Evolutionary conservation across 1,140 invertebrate species (phyloP), one percentile per base, ranked within the genome.

Genomic region (Nilaparvata lugens): DNA sequence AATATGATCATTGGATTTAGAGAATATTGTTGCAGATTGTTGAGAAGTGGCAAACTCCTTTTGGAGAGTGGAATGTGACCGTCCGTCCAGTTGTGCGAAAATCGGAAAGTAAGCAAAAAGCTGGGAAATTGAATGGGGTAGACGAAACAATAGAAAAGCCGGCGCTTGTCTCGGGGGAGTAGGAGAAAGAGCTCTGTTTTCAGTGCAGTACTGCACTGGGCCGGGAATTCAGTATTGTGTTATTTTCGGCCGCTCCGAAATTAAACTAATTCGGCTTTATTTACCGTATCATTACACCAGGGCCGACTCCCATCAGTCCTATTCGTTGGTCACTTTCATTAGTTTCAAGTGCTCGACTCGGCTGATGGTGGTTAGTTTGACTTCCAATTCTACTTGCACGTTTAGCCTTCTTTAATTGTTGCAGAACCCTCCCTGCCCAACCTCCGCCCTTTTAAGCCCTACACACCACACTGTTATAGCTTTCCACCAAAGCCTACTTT

Each of bases 251-350:
- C 23, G 18, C 18, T 19, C 51, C 51, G 51, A 52, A 52, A 52
- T 52, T 52, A 52, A 52, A 52, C 51, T 52, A 52, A 52, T 52
- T 52, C 51, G 51, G 51, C 28, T 52, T 52, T 52, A 52, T 52
- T 52, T 52, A 52, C 5, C 51, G 51, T 52, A 21, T 52, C 51
- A 52, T 52, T 52, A 52, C 9, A 52, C 28, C 28, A 21, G 51
- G 19, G 51, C 3, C 23, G 51, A 48, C 51, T 25, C 6, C 51
- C 28, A 23, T 23, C 13, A 19, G 48, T 52, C 24, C 19, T 52
- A 52, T 28, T 13, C 51, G 51, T 9, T 52, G 51, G 51, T 23
- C 51, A 52, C 28, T 52, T 52, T 52, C 51, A 52, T 52, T 52
- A 52, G 16, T 52, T 24, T 51, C 51, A 35, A 35, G 31, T 35